A percentile compares a stretch with the other conserved stretches of the same genome.
These are phyloP conservation scores for Chaetophractus vellerosus DNA, from an alignment of 2,797 vertebrate genomes.

Conservation along the genomic window DNA sequence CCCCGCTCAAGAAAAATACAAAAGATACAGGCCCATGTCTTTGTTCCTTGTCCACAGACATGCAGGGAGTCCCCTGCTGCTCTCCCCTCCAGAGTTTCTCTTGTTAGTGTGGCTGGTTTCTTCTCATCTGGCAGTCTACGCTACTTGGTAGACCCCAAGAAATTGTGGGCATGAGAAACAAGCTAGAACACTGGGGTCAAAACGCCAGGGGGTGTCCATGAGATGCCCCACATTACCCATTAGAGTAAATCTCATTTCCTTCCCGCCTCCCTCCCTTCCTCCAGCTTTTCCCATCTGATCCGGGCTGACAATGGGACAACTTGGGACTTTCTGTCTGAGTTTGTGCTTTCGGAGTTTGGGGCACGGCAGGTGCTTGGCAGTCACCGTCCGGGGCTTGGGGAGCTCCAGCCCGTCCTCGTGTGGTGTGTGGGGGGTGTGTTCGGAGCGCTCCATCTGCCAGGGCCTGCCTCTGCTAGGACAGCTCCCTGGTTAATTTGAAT, in stretches of 20 bases:
- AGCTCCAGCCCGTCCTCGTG: conserved; percentile 84
- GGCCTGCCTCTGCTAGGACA: conserved; percentile 78
- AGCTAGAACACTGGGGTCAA: conserved; percentile 74
- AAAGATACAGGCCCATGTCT: conserved; percentile 81
- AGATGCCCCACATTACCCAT: neutral
- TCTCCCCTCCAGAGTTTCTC: conserved; percentile 52
- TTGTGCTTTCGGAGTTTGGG: conserved; percentile 65
- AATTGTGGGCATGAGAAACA: conserved; percentile 72
- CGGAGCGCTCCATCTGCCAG: conserved; percentile 74
- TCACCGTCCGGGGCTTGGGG: conserved; percentile 78
- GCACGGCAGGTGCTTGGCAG: conserved; percentile 36
- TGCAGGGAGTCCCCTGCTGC: neutral
- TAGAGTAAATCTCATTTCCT: neutral
- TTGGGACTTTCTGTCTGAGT: conserved; percentile 69
- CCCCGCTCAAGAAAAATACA: conserved; percentile 86
- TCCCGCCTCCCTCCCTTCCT: conserved; percentile 63
- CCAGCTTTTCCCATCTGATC: conserved; percentile 71
- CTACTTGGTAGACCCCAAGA: conserved; percentile 74
- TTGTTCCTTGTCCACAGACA: conserved; percentile 57
- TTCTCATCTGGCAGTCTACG: conserved; percentile 84
- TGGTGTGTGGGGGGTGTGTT: conserved; percentile 65
- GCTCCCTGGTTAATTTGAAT: conserved; percentile 74
- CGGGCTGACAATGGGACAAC: conserved; percentile 80
- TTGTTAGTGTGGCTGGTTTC: conserved; percentile 46
- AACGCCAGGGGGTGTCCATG: conserved; percentile 47